Percentiles rank a stretch among this genome's conserved stretches.
phyloP scores from a whole-genome alignment of 2,888 invertebrate genomes.

The Cartodere bifasciata region DNA sequence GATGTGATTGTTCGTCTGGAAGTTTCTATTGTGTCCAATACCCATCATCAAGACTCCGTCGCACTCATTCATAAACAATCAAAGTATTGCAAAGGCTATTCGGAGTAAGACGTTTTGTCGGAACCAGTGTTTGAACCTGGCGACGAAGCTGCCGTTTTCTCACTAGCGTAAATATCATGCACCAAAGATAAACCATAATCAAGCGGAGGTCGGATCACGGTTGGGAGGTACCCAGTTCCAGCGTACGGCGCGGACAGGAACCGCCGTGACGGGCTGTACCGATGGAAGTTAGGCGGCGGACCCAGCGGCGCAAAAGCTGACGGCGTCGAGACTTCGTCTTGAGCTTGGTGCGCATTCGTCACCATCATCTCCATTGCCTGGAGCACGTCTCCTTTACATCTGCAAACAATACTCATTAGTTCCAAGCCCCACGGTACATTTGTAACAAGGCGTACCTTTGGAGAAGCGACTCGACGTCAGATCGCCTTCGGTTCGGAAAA shows the following conservation, averaged over 20 bases:
- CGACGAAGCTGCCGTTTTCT: conserved; percentile 35
- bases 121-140: conserved; percentile 41
- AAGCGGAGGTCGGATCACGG: conserved; percentile 49
- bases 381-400: conserved; percentile 66
- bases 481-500: conserved; percentile 76
- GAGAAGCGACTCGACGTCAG: conserved; percentile 74
- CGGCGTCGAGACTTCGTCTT: conserved; percentile 27
- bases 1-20: conserved; percentile 34
- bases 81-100: conserved; percentile 32
- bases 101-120: conserved; percentile 43
- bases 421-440: not conserved
- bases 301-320: conserved; percentile 72
- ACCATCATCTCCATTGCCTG: conserved; percentile 88
- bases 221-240: conserved; percentile 71
- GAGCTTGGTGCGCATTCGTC: conserved; percentile 40
- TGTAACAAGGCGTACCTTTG: conserved; percentile 41
- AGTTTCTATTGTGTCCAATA: conserved; percentile 17
- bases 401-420: conserved; percentile 19
- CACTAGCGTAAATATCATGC: conserved; percentile 33
- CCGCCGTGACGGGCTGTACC: conserved; percentile 50
- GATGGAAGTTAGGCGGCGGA: conserved; percentile 47
- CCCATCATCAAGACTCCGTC: too few relatives aligned
- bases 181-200: conserved; percentile 31
- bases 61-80: too few relatives aligned
- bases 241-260: conserved; percentile 73